Evolutionary conservation across 2,888 invertebrate species (phyloP).

Genomic region (Rhabditoides inermis): DNA sequence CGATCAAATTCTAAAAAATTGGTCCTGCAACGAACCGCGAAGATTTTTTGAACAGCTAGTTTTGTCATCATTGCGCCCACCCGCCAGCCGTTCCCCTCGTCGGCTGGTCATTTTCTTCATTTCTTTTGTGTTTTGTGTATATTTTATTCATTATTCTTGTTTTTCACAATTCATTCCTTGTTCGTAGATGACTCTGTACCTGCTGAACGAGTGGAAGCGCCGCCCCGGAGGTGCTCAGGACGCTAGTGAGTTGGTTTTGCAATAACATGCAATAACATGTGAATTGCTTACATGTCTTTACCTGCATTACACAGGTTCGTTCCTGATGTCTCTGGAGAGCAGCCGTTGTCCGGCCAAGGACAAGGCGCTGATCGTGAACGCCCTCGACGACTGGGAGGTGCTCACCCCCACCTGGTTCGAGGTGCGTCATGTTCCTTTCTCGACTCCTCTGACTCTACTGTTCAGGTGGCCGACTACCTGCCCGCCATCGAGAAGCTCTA

Average conservation of each 20-base stretch:
- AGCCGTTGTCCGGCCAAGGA: conserved; percentile 16
- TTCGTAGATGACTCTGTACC: conserved; percentile 23
- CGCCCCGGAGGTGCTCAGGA: conserved; percentile 29
- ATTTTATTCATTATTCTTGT: not conserved
- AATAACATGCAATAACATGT: not conserved
- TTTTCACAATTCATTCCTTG: no score
- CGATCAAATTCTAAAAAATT: not conserved
- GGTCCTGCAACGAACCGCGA: not conserved
- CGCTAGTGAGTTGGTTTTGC: conserved; percentile 17
- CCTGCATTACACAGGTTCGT: conserved; percentile 21
- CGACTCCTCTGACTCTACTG: not conserved
- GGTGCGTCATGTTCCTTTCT: conserved; percentile 4
- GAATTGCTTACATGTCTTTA: not conserved
- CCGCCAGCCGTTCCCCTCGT: not conserved
- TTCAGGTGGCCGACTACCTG: conserved; percentile 35
- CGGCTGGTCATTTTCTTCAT: not conserved
- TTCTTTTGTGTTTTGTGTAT: not conserved
- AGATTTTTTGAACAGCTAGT: no score
- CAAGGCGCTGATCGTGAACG: conserved; percentile 33
- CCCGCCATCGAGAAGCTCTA: conserved; percentile 71
- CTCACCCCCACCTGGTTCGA: conserved; percentile 45
- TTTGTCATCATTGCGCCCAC: no score
- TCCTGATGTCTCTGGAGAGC: conserved; percentile 29
- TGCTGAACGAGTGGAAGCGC: conserved; percentile 30
- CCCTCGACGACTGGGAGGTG: conserved; percentile 42